phyloP scores from a whole-genome alignment of 2,113 vertebrate species.

The Peromyscus polionotus region DNA sequence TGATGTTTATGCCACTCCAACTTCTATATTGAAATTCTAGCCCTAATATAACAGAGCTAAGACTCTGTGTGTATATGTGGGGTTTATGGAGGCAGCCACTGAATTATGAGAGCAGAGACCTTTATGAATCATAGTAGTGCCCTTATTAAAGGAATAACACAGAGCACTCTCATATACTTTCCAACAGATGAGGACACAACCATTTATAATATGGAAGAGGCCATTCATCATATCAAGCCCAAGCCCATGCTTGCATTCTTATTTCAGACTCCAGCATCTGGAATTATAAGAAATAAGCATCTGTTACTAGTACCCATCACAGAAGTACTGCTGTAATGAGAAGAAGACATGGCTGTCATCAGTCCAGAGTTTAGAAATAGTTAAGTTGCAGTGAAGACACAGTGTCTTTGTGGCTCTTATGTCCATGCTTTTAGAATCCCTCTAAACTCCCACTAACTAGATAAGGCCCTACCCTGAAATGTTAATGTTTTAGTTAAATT shows the following conservation, averaged over 20 bases:
- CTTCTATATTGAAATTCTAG: background rate
- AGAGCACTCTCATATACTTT: background rate
- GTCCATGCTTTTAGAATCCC: background rate
- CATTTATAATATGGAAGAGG: background rate
- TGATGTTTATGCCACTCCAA: background rate
- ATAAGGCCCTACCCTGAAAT: background rate
- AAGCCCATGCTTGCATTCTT: background rate
- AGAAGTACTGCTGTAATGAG: background rate
- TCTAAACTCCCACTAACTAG: conserved; percentile 10
- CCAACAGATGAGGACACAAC: background rate
- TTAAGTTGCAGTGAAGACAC: background rate
- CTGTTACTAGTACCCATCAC: background rate
- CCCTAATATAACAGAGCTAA: background rate
- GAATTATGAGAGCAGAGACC: too few species aligned
- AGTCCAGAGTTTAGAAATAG: background rate
- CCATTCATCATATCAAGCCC: background rate
- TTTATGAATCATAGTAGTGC: background rate
- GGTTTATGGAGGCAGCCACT: background rate
- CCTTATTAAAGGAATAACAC: background rate
- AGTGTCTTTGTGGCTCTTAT: background rate
- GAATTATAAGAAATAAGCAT: background rate
- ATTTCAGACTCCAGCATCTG: background rate
- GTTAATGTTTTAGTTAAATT: background rate
- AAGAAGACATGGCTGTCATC: background rate
- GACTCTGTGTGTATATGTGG: too few species aligned